Evolutionary conservation across 2,113 vertebrate species (phyloP), one percentile per base, ranked within the genome.

Genomic region (Esox niger): DNA sequence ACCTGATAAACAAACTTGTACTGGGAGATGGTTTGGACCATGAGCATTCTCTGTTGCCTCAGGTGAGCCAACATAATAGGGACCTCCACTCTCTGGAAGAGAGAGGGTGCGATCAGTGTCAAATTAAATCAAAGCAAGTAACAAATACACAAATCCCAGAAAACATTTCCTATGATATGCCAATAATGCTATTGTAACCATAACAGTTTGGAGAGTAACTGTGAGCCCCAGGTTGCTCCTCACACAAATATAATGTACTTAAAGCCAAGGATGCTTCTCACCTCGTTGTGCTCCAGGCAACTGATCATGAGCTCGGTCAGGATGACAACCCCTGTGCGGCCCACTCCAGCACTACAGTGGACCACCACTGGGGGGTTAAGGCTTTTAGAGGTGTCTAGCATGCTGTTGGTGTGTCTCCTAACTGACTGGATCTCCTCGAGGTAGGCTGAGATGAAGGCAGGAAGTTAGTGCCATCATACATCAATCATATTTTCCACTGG

Each of bases 391-490:
- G 46, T 98, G 95, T 0, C 84, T 92, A 11, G 94, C 35, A 38
- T 94, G 82, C 94, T 95, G 87, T 98, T 97, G 0, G 96, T 99
- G 58, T 99, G 97, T 65, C 97, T 94, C 52, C 97, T 91, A 35
- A 98, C 96, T 0, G 97, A 98, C 88, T 99, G 97, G 67, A 99
- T 93, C 91, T 99, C 97, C 78, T 98, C 97, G 66, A 98, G 86
- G 78, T 98, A 98, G 0, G 97, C 97, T 99, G 66, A 31, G 66
- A 38, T 9, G 35, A 13, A 43, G 13, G 38, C 11, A 3, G 35
- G 35, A 4, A 4, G 5, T 43, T 38, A 38, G 35, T 38, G 35
- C 15, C 2, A 13, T 38, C 11, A 6, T 35, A 10, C 11, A 35
- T 35, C 33, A 35, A 35, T 35, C 35, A 15, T 38, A 15, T 38